A percentile compares a stretch with the other conserved stretches of the same genome.
These are phyloP conservation scores for Mechanitis mazaeus DNA, from an alignment of 2,888 invertebrate genomes.

Conservation along the genomic window DNA sequence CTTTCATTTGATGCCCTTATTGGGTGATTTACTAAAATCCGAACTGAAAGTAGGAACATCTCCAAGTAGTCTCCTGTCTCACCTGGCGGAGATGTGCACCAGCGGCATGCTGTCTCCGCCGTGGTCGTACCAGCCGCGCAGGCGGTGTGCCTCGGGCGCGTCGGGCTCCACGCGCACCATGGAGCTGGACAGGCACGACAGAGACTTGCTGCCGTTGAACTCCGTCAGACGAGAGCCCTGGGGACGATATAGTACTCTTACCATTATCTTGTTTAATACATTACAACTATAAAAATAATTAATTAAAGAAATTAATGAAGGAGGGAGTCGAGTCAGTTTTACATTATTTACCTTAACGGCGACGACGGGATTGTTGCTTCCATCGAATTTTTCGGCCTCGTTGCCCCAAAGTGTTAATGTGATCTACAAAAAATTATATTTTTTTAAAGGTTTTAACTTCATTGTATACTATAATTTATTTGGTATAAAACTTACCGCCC, in stretches of 20 bases:
- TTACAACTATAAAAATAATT: no score
- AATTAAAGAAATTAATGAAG: no score
- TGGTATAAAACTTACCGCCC: constrained; percentile 63
- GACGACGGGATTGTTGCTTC: constrained; percentile 85
- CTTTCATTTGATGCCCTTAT: no score
- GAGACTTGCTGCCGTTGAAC: constrained; percentile 88
- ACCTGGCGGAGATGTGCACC: constrained; percentile 81
- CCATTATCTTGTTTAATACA: background rate
- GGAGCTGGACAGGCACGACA: constrained; percentile 78
- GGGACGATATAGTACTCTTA: background rate
- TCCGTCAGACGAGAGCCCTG: constrained; percentile 87
- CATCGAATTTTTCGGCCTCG: constrained; percentile 91
- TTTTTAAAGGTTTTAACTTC: constrained; percentile 6
- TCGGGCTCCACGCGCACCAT: constrained; percentile 91
- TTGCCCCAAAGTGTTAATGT: constrained; percentile 93
- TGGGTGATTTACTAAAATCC: no score
- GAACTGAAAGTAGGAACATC: no score
- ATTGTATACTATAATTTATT: background rate
- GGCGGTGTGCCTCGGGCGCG: constrained; percentile 87
- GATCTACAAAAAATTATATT: constrained; percentile 66
- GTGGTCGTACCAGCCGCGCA: constrained; percentile 95
- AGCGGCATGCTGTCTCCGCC: constrained; percentile 80
- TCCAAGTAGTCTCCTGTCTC: constrained; percentile 10
- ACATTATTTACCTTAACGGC: constrained; percentile 81
- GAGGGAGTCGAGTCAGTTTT: background rate